A percentile compares a stretch with the other conserved stretches of the same genome.
Evolutionary conservation across 2,113 vertebrate genomes (phyloP).

Genomic region (Ceyx margarethae): DNA sequence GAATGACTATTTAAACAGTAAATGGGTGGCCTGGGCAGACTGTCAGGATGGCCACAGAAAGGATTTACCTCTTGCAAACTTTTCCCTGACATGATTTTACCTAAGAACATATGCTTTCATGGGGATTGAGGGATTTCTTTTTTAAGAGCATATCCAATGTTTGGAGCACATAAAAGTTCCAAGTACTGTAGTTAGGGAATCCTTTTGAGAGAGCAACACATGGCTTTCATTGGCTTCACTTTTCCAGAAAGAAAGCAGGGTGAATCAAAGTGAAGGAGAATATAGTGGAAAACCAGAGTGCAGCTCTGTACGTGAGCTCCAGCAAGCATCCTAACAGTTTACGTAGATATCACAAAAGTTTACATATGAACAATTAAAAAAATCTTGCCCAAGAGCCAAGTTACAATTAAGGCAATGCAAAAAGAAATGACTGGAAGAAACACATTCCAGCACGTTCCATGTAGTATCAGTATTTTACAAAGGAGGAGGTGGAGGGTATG

Average conservation of each 20-base stretch:
- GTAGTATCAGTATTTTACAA: not conserved
- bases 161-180: not conserved
- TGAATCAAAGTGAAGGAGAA: not conserved
- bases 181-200: not conserved
- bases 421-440: not conserved
- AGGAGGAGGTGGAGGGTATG: not conserved
- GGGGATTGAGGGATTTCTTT: constrained; percentile 2
- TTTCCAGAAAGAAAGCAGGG: not conserved
- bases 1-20: not conserved
- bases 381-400: not conserved
- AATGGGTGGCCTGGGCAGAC: not conserved
- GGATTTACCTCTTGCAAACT: constrained; percentile 19
- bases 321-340: not conserved
- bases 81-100: not conserved
- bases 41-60: not conserved
- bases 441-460: not conserved
- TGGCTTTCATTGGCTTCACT: not conserved
- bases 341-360: not conserved
- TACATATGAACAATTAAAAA: not conserved
- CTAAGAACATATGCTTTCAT: not conserved
- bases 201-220: not conserved
- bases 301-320: not conserved
- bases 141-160: not conserved
- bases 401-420: not conserved
- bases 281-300: not conserved